These are phyloP conservation scores for Siniperca undulata DNA, from an alignment of 2,797 vertebrate genomes.

Conservation along the genomic window DNA sequence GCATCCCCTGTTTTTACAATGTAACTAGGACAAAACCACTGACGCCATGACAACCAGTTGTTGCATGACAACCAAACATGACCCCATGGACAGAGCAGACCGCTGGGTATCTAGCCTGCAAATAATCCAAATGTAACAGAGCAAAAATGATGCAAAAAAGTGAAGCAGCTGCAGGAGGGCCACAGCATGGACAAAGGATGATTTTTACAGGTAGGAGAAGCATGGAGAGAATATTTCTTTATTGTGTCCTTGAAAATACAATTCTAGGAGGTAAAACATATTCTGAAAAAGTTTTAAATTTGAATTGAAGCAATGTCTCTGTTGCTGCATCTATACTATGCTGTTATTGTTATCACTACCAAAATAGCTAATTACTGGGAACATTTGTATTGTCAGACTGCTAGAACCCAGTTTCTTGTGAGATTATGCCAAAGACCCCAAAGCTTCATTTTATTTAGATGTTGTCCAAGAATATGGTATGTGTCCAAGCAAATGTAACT, in stretches of 20 bases:
- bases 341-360: background rate
- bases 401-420: background rate
- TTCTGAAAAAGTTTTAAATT: background rate
- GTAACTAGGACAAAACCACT: slow-evolving; percentile 55
- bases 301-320: background rate
- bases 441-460: background rate
- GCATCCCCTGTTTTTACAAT: slow-evolving; percentile 13
- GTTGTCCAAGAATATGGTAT: background rate
- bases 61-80: slow-evolving; percentile 66
- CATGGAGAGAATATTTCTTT: background rate
- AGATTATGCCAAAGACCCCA: background rate
- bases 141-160: slow-evolving; percentile 20
- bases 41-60: slow-evolving; percentile 64
- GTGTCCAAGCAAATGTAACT: background rate
- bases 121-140: background rate
- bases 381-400: background rate
- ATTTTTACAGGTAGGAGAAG: slow-evolving; percentile 85
- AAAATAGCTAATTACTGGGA: background rate
- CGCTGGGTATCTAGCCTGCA: slow-evolving; percentile 11
- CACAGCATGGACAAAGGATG: slow-evolving; percentile 77
- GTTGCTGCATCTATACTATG: background rate
- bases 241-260: background rate
- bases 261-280: background rate
- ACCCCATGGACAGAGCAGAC: slow-evolving; percentile 57
- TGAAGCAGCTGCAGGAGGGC: slow-evolving; percentile 6